A percentile compares a stretch with the other conserved stretches of the same genome.
Conservation (phyloP, 2,888 invertebrate species). For the Cenopis cana region DNA sequence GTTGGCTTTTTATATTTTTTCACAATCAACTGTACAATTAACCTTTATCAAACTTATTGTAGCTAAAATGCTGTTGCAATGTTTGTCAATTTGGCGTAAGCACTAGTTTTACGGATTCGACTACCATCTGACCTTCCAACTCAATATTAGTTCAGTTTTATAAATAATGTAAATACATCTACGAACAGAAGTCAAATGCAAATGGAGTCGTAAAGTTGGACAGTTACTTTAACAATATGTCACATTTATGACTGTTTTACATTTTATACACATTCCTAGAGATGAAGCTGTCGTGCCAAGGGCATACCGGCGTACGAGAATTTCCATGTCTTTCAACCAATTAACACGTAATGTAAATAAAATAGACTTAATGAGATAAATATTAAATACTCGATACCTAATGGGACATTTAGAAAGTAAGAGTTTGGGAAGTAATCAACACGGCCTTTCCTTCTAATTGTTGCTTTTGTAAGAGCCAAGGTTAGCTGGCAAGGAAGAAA, state of each 20-base stretch:
- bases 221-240: slow-evolving; percentile 15
- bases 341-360: not conserved
- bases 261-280: slow-evolving; percentile 21
- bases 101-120: no score
- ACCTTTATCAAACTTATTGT: not conserved
- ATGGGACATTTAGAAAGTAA: not conserved
- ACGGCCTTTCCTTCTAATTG: slow-evolving; percentile 42
- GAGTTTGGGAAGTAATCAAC: not conserved
- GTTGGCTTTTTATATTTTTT: no score
- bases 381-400: no score
- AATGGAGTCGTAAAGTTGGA: slow-evolving; percentile 10
- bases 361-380: not conserved
- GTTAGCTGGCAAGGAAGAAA: no score
- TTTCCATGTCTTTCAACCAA: not conserved
- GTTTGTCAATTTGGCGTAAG: no score
- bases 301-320: slow-evolving; percentile 3
- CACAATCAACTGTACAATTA: no score
- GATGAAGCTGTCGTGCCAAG: slow-evolving; percentile 3
- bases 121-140: no score
- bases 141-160: not conserved
- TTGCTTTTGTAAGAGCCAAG: slow-evolving; percentile 44
- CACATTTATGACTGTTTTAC: slow-evolving; percentile 24
- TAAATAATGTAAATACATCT: not conserved
- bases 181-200: slow-evolving; percentile 24
- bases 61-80: not conserved